Percentiles rank a stretch among this genome's conserved stretches.
Conservation (phyloP, 2,797 vertebrate species). For the Adelosebastes latens region DNA sequence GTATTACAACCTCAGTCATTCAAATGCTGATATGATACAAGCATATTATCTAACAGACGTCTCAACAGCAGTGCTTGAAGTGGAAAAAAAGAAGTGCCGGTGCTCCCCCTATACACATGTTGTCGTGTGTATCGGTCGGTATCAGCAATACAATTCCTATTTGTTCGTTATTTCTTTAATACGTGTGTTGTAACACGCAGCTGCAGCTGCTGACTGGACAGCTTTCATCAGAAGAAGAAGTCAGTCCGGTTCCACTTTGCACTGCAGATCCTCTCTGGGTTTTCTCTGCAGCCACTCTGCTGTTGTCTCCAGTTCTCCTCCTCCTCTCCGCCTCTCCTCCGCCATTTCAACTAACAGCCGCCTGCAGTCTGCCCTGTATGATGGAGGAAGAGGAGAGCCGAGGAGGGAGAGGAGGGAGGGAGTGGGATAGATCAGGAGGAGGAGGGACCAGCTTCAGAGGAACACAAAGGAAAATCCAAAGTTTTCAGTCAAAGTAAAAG, state of each 20-base stretch:
- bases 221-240: not conserved
- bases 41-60: too few species aligned
- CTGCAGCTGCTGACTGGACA: not conserved
- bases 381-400: constrained; percentile 27
- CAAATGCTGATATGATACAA: too few species aligned
- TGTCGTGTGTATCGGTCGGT: not conserved
- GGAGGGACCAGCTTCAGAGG: too few species aligned
- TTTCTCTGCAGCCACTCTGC: constrained; percentile 23
- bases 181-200: not conserved
- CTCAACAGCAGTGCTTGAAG: not conserved
- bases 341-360: constrained; percentile 29
- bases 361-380: constrained; percentile 17
- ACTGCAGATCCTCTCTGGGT: constrained; percentile 10
- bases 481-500: too few species aligned
- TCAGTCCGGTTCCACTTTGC: constrained; percentile 24
- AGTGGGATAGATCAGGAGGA: not conserved
- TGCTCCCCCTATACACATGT: not conserved
- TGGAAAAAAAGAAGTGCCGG: not conserved
- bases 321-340: not conserved
- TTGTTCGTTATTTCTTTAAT: too few species aligned
- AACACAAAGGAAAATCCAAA: too few species aligned
- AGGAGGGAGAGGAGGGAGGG: not conserved
- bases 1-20: too few species aligned
- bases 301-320: too few species aligned
- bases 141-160: too few species aligned